Percentiles rank a stretch among this genome's conserved stretches.
Evolutionary conservation across 2,797 vertebrate genomes (phyloP).

Genomic region (Lithobates pipiens): DNA sequence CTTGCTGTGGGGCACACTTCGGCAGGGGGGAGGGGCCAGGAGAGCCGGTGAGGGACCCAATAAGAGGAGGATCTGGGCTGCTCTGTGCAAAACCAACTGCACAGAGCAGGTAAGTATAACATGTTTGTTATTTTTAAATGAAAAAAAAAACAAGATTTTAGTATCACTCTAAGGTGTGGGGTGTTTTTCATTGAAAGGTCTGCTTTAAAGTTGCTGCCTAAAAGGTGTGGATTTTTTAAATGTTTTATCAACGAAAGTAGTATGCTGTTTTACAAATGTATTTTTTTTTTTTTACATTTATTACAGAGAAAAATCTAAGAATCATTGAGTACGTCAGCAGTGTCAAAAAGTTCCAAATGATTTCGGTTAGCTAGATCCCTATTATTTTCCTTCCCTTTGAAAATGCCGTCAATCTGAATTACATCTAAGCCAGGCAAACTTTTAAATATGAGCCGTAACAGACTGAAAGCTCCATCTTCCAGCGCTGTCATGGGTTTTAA

Average conservation of each 20-base stretch:
- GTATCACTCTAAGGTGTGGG: too few species aligned
- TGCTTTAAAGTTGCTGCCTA: too few species aligned
- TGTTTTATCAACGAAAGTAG: neutral
- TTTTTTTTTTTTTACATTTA: neutral
- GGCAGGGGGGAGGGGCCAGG: too few species aligned
- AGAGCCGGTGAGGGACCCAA: too few species aligned
- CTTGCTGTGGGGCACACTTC: too few species aligned
- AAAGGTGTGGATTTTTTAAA: too few species aligned
- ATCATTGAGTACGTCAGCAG: conserved; percentile 9
- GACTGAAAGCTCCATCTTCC: conserved; percentile 85
- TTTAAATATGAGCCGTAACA: conserved; percentile 79
- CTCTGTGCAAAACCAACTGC: too few species aligned
- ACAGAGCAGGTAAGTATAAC: too few species aligned
- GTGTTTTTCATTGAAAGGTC: too few species aligned
- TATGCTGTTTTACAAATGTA: neutral
- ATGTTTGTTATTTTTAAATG: too few species aligned
- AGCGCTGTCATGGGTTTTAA: conserved; percentile 90
- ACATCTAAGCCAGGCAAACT: conserved; percentile 71
- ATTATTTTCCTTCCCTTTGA: conserved; percentile 44
- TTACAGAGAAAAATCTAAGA: neutral
- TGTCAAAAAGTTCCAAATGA: conserved; percentile 49
- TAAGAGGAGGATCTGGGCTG: too few species aligned
- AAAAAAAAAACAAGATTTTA: too few species aligned
- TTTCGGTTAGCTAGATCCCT: conserved; percentile 15
- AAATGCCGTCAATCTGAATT: conserved; percentile 71